Conservation (phyloP, 2,888 invertebrate species). For the Charanyca ferruginea region DNA sequence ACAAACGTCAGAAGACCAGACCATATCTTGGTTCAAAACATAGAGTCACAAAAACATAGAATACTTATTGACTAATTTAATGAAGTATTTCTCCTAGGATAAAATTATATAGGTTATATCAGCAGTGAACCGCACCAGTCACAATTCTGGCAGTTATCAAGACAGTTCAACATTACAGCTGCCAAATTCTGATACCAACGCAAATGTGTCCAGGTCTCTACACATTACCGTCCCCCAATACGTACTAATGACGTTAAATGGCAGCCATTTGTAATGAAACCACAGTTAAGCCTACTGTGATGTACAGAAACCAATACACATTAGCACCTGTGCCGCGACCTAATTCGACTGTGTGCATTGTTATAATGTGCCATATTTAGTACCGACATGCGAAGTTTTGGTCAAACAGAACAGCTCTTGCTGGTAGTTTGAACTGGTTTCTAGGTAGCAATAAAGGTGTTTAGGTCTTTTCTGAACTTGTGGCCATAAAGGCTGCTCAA, state of each 20-base stretch:
- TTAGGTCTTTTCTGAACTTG: background rate
- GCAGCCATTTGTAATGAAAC: constrained; percentile 40
- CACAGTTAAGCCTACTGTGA: constrained; percentile 25
- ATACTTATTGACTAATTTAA: too few relatives aligned
- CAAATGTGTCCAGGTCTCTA: constrained; percentile 15
- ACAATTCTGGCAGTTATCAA: background rate
- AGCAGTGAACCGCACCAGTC: background rate
- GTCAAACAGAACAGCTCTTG: constrained; percentile 19
- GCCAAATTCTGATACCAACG: background rate
- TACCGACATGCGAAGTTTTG: constrained; percentile 38
- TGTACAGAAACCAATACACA: constrained; percentile 41
- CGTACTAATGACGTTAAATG: constrained; percentile 32
- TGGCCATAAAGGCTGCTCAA: background rate
- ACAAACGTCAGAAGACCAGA: background rate
- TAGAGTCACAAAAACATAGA: too few relatives aligned
- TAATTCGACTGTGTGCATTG: constrained; percentile 40
- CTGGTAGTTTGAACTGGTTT: constrained; percentile 18
- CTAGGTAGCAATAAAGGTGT: too few relatives aligned
- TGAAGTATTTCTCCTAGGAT: too few relatives aligned
- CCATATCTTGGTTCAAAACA: too few relatives aligned
- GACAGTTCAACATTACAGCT: background rate
- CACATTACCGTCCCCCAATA: constrained; percentile 8
- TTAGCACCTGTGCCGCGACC: constrained; percentile 61
- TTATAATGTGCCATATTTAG: constrained; percentile 48
- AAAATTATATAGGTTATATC: too few relatives aligned